Evolutionary conservation across 2,797 vertebrate species (phyloP), one percentile per base, ranked within the genome.

Genomic region (Oreortyx pictus): DNA sequence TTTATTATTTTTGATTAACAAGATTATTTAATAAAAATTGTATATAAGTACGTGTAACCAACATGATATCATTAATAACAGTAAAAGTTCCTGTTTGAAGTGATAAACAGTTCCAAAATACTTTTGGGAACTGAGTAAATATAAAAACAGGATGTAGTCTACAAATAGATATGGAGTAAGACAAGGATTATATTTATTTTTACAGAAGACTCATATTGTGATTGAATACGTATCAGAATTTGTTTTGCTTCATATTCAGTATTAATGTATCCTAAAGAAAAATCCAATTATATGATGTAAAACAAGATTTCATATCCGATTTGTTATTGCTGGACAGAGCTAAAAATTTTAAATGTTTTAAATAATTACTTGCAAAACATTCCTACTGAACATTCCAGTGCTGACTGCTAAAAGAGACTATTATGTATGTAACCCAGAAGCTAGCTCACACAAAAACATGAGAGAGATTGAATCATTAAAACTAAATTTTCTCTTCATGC

Each of bases 401-500:
- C 49, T 95, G 50, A 57, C 92, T 94, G 83, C 90, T 71, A 95
- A 95, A 91, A 79, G 62, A 97, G 81, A 46, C 37, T 88, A 80
- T 79, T 88, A 95, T 92, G 65, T 88, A 90, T 44, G 61, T 87
- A 97, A 86, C 23, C 37, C 61, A 86, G 59, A 96, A 86, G 9
- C 7, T 60, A 75, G 39, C 84, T 70, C 76, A 75, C 4, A 82
- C 72, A 75, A 90, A 92, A 91, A 47, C 74, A 74, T 79, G 75
- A 91, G 50, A 93, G 50, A 88, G 23, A 89, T 35, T 88, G 67
- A 88, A 90, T 95, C 71, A 96, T 93, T 96, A 95, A 96, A 96
- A 95, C 13, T 39, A 91, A 64, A 93, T 86, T 94, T 93, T 75
- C 56, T 57, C 37, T 93, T n/a, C 23, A 27, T 75, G 19, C 27